Percentiles rank a stretch among this genome's conserved stretches.
Evolutionary conservation across 2,113 vertebrate species (phyloP).

Genomic region (Trematocara zebra): DNA sequence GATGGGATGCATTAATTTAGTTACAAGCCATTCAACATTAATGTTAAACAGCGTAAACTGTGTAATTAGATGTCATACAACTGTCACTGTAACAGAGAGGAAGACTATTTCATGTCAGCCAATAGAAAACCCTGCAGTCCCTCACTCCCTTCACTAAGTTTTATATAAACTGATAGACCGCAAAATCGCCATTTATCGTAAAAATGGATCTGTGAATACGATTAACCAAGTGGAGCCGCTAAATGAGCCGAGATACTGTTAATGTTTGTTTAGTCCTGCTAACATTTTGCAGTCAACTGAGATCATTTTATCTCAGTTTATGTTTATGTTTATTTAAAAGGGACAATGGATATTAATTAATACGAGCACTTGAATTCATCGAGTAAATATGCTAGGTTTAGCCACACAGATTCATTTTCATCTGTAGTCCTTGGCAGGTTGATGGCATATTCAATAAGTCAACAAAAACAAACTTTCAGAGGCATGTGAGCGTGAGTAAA

Average conservation of each 20-base stretch:
- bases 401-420: neutral
- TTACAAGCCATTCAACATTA: constrained; percentile 1
- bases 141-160: neutral
- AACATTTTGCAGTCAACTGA: neutral
- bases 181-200: neutral
- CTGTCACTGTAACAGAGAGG: neutral
- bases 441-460: neutral
- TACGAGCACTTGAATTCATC: neutral
- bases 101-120: neutral
- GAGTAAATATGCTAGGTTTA: neutral
- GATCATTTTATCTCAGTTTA: neutral
- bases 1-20: constrained; percentile 2
- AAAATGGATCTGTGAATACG: neutral
- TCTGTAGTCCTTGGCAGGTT: neutral
- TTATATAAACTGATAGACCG: neutral
- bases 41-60: constrained; percentile 2
- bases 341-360: neutral
- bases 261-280: neutral
- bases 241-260: neutral
- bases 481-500: neutral
- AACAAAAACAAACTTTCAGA: neutral
- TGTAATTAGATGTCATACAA: constrained; percentile 9
- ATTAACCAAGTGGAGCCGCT: neutral
- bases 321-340: neutral
- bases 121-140: neutral